These are phyloP conservation scores for Erythrocebus patas DNA, from an alignment of 2,113 vertebrate species.

Conservation along the genomic window DNA sequence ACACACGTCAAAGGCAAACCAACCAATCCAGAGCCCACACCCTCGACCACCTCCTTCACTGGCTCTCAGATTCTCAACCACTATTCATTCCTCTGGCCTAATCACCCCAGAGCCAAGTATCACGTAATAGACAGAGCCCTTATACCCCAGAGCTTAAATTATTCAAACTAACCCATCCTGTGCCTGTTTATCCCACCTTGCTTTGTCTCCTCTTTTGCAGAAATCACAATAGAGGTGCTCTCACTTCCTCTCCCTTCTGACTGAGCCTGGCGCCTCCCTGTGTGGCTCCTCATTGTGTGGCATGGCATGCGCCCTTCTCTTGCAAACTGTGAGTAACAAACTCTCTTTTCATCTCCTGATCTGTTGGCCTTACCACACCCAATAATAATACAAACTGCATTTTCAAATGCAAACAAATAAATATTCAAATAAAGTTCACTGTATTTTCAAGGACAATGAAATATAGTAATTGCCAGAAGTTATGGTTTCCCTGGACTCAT, in stretches of 20 bases:
- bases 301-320: not conserved
- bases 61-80: not conserved
- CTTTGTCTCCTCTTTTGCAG: not conserved
- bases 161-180: not conserved
- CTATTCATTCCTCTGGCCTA: not conserved
- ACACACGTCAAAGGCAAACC: not conserved
- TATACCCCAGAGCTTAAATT: not conserved
- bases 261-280: rapidly evolving
- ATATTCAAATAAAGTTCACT: not conserved
- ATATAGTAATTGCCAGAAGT: not conserved
- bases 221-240: not conserved
- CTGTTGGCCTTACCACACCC: not conserved
- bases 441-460: not conserved
- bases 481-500: not conserved
- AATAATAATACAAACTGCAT: not conserved
- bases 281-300: rapidly evolving
- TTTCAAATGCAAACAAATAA: not conserved
- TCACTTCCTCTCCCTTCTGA: not conserved
- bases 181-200: not conserved
- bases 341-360: not conserved
- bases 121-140: not conserved
- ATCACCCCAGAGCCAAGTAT: not conserved
- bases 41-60: not conserved
- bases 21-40: not conserved
- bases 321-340: not conserved